These are phyloP conservation scores for Microctonus brassicae DNA, from an alignment of 2,888 invertebrate genomes.

Conservation along the genomic window DNA sequence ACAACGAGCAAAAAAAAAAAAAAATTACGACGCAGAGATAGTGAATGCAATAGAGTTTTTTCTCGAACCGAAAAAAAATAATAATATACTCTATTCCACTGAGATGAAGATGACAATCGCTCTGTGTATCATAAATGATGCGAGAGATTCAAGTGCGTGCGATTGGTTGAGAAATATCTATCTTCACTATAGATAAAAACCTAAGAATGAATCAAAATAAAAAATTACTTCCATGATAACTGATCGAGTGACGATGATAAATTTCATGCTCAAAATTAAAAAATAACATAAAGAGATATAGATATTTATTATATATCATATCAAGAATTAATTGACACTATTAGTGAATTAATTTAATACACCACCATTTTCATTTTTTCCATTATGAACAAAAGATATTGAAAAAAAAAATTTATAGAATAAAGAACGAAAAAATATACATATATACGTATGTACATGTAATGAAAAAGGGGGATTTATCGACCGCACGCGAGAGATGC, in stretches of 20 bases:
- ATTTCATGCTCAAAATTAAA: conserved; percentile 6
- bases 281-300: conserved; percentile 2
- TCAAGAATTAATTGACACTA: conserved; percentile 30
- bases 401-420: neutral
- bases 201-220: neutral
- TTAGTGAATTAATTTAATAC: conserved; percentile 33
- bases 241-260: conserved; percentile 18
- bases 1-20: conserved; percentile 35
- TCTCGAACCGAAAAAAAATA: conserved; percentile 12
- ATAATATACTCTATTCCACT: conserved; percentile 36
- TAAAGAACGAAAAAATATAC: neutral
- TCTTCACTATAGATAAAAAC: conserved; percentile 2
- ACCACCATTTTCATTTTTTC: conserved; percentile 31
- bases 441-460: neutral
- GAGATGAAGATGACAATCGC: conserved; percentile 51
- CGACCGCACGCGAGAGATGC: conserved; percentile 33
- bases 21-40: neutral
- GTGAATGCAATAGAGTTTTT: conserved; percentile 2
- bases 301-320: neutral
- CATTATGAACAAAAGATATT: conserved; percentile 32
- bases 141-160: conserved; percentile 37
- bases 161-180: conserved; percentile 22
- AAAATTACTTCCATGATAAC: conserved; percentile 32
- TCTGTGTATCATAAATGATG: conserved; percentile 54
- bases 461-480: conserved; percentile 32